These are phyloP conservation scores for Peromyscus californicus DNA, from an alignment of 2,113 vertebrate species.

Conservation along the genomic window DNA sequence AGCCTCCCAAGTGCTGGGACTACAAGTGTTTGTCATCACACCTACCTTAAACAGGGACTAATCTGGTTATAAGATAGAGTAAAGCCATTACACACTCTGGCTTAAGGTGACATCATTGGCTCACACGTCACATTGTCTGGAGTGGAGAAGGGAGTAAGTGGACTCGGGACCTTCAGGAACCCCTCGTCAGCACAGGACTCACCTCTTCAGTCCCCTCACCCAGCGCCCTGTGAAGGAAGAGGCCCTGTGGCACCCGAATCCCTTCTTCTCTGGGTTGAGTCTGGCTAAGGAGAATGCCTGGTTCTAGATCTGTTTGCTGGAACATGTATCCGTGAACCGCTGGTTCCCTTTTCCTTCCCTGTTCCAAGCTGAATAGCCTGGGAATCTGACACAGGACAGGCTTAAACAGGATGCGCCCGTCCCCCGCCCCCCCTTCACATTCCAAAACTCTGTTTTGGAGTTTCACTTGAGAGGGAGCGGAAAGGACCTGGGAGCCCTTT, in stretches of 20 bases:
- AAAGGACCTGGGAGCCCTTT: background rate
- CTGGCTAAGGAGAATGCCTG: background rate
- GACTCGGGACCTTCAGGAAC: background rate
- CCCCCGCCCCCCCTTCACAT: too few relatives aligned
- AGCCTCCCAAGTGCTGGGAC: background rate
- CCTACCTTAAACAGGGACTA: background rate
- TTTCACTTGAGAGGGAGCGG: background rate
- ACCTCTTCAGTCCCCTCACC: background rate
- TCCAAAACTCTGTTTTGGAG: background rate
- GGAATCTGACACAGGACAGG: background rate
- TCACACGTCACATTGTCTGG: background rate
- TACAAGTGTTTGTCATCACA: background rate
- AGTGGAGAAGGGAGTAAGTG: background rate
- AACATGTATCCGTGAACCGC: background rate
- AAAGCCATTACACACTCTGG: background rate
- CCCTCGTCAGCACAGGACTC: fast-evolving
- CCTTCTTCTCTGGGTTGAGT: background rate
- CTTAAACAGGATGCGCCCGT: too few relatives aligned
- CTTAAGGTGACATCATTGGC: background rate
- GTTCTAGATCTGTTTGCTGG: background rate
- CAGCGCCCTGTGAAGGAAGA: background rate
- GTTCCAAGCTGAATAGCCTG: background rate
- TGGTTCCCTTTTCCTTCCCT: background rate
- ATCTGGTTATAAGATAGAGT: background rate
- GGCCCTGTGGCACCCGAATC: background rate